Evolutionary conservation across 35 echinoderm and acorn worm genomes (phyloP).

Genomic region (Eucidaris tribuloides): DNA sequence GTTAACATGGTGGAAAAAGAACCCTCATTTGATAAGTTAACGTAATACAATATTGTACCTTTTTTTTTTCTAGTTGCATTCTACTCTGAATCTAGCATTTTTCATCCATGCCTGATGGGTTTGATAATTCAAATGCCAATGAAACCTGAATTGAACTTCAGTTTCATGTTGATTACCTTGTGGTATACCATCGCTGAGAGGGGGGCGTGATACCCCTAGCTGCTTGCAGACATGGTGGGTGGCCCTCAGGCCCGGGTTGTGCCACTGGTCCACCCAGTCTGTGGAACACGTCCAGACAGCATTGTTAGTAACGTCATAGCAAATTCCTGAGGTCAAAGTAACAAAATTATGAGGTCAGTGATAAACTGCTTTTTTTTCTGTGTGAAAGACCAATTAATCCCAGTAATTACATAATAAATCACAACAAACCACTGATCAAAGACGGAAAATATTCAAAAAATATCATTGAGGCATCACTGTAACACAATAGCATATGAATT

Average conservation of each 20-base stretch:
- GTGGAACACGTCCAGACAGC: constrained; percentile 65
- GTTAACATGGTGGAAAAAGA: too few relatives aligned
- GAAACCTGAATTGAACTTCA: too few relatives aligned
- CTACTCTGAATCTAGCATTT: too few relatives aligned
- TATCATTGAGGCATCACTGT: too few relatives aligned
- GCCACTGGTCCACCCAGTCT: constrained; percentile 74
- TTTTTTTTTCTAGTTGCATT: too few relatives aligned
- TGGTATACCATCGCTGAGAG: constrained; percentile 16
- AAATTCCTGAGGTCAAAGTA: constrained; percentile 44
- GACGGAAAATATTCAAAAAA: neutral
- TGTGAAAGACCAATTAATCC: neutral
- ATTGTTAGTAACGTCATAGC: constrained; percentile 70
- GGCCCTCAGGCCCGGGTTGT: constrained; percentile 63
- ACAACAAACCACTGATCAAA: neutral
- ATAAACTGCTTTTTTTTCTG: neutral
- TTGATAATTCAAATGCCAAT: too few relatives aligned
- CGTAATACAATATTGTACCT: too few relatives aligned
- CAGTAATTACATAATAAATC: neutral
- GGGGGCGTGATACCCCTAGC: constrained; percentile 45
- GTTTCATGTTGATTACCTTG: constrained; percentile 28
- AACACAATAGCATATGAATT: too few relatives aligned
- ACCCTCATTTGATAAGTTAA: too few relatives aligned
- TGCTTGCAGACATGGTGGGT: constrained; percentile 63
- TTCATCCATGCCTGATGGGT: too few relatives aligned
- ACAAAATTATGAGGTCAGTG: neutral